phyloP scores from a whole-genome alignment of 2,797 vertebrate genomes.

The Oceanodroma leucorhoa region DNA sequence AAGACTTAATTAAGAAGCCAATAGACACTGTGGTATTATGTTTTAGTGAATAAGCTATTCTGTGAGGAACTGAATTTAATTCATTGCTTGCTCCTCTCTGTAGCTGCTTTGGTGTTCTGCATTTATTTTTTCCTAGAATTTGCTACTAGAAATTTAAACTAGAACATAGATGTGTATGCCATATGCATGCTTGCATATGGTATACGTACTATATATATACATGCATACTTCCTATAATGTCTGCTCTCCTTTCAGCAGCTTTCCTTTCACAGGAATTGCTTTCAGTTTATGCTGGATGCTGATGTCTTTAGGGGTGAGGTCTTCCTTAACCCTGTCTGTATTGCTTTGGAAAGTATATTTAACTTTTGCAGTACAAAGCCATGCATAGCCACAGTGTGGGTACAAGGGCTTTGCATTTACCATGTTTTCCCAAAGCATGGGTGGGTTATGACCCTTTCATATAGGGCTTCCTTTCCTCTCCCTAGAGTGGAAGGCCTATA shows the following conservation, averaged over 20 bases:
- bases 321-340: not conserved
- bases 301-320: not conserved
- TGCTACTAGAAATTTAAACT: not conserved
- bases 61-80: not conserved
- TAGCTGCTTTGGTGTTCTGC: not conserved
- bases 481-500: not conserved
- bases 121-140: not conserved
- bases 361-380: not conserved
- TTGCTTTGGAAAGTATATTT: not conserved
- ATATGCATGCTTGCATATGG: not conserved
- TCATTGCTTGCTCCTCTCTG: not conserved
- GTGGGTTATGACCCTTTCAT: not conserved
- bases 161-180: not conserved
- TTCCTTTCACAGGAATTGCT: not conserved
- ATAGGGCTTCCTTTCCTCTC: not conserved
- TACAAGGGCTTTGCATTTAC: not conserved
- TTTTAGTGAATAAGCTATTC: not conserved
- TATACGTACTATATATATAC: not conserved
- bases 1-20: conserved; percentile 11
- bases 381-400: not conserved
- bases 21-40: not conserved
- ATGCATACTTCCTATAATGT: not conserved
- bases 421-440: not conserved
- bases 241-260: not conserved
- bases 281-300: not conserved